These are phyloP conservation scores for Gobionotothen gibberifrons DNA, from an alignment of 2,797 vertebrate genomes.

Conservation along the genomic window DNA sequence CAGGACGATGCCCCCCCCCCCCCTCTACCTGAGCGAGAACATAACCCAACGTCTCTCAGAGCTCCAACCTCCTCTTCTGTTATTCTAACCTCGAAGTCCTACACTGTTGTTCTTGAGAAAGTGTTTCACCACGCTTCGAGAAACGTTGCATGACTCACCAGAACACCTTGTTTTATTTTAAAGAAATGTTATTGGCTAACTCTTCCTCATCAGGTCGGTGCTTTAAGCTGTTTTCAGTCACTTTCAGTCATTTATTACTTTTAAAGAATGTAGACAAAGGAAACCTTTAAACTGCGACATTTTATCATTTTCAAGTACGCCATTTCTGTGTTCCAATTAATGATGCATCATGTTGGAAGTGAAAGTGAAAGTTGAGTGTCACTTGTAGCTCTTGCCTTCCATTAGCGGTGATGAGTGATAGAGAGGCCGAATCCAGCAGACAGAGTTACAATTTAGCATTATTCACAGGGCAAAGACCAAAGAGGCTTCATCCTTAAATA, in stretches of 20 bases:
- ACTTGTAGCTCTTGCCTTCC: slow-evolving; percentile 43
- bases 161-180: too few species aligned
- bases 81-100: slow-evolving; percentile 16
- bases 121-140: neutral
- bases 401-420: slow-evolving; percentile 34
- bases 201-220: neutral
- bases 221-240: neutral
- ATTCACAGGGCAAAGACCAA: slow-evolving; percentile 1
- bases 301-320: neutral
- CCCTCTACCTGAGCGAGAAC: slow-evolving; percentile 1
- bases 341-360: slow-evolving; percentile 9
- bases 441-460: slow-evolving; percentile 3
- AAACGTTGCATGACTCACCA: too few species aligned
- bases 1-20: slow-evolving; percentile 9
- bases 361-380: slow-evolving; percentile 36
- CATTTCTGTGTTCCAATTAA: slow-evolving; percentile 20
- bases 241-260: neutral
- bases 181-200: too few species aligned
- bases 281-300: neutral
- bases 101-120: slow-evolving; percentile 7
- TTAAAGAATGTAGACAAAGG: too few species aligned
- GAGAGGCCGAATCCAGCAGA: slow-evolving; percentile 16
- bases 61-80: slow-evolving; percentile 4
- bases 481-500: slow-evolving; percentile 11
- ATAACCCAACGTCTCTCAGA: slow-evolving; percentile 25